A percentile compares a stretch with the other conserved stretches of the same genome.
Conservation (phyloP, 2,113 vertebrate genomes). For the Himantopus leucocephalus region DNA sequence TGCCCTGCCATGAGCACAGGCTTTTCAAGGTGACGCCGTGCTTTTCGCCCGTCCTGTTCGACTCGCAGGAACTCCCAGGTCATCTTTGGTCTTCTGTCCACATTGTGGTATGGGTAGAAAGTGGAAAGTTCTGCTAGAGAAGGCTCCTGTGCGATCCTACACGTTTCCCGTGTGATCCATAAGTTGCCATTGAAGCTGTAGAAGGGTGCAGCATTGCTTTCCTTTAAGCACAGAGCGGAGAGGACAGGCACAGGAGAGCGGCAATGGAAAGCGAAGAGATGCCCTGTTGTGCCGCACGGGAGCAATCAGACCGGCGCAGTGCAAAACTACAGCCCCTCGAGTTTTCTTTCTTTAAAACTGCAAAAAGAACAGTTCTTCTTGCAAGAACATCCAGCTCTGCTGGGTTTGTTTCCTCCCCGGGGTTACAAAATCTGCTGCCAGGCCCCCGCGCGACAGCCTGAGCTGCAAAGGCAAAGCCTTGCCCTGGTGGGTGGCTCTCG, state of each 20-base stretch:
- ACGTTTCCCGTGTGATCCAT: background rate
- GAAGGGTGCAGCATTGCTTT: background rate
- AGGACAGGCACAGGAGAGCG: background rate
- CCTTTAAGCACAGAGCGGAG: background rate
- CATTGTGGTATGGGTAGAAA: background rate
- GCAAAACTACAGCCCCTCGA: background rate
- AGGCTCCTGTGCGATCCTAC: background rate
- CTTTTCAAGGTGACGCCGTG: background rate
- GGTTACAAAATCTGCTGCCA: background rate
- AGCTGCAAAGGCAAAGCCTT: background rate
- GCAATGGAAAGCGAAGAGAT: background rate
- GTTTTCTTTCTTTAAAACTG: background rate
- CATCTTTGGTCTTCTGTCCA: background rate
- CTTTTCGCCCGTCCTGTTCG: accelerated
- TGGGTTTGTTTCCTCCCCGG: background rate
- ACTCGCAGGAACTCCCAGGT: background rate
- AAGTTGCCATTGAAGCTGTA: background rate
- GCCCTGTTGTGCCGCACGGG: background rate
- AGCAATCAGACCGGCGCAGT: background rate
- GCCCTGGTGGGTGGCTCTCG: background rate
- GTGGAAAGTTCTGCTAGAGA: background rate
- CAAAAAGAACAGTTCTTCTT: background rate
- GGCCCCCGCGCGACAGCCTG: background rate
- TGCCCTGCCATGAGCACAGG: background rate
- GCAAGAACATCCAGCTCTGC: background rate